phyloP scores from a whole-genome alignment of 2,113 vertebrate species.

The Perognathus longimembris region DNA sequence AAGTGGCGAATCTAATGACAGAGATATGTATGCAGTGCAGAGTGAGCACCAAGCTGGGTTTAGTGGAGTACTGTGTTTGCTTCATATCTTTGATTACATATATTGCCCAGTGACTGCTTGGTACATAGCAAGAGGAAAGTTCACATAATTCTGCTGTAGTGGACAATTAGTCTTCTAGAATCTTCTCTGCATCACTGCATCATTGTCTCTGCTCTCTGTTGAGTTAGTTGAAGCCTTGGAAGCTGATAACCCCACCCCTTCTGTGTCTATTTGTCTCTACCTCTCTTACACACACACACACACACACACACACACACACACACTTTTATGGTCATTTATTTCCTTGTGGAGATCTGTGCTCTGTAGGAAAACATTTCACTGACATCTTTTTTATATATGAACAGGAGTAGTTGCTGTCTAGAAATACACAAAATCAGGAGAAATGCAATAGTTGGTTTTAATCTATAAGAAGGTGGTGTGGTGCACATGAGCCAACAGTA shows the following conservation, averaged over 20 bases:
- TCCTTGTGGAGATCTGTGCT: conserved; percentile 62
- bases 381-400: too few species aligned
- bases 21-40: not conserved
- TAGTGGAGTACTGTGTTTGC: not conserved
- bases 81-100: not conserved
- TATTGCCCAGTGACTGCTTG: conserved; percentile 2
- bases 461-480: conserved; percentile 72
- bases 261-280: not conserved
- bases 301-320: not conserved
- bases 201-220: not conserved
- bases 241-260: not conserved
- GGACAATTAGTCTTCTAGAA: not conserved
- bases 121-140: not conserved
- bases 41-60: not conserved
- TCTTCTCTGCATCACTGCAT: not conserved
- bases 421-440: conserved; percentile 79
- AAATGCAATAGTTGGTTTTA: conserved; percentile 75
- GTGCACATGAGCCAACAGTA: conserved; percentile 43
- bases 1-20: not conserved
- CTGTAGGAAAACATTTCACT: too few species aligned
- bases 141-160: not conserved
- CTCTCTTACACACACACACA: not conserved
- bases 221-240: not conserved
- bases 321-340: not conserved
- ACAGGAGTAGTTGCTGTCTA: conserved; percentile 68